Percentiles rank a stretch among this genome's conserved stretches.
Evolutionary conservation across 35 echinoderm and acorn worm species (phyloP).

Genomic region (Lytechinus pictus): DNA sequence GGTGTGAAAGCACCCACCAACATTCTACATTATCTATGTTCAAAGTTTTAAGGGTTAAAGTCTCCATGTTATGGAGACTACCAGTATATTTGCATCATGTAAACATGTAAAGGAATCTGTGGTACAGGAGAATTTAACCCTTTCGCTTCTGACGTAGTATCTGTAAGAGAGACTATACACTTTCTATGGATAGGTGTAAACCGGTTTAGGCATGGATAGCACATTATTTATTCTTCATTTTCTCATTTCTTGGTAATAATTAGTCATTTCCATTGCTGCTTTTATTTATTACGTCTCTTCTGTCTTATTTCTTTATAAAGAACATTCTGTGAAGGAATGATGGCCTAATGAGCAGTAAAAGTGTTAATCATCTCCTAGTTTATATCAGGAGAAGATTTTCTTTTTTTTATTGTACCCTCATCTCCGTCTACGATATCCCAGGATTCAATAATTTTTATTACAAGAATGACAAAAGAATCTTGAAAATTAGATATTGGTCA

Average conservation of each 20-base stretch:
- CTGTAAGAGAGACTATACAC: not conserved
- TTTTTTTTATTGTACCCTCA: not conserved
- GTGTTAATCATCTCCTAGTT: not conserved
- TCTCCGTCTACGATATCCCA: not conserved
- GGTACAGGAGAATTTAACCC: not conserved
- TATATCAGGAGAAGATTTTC: not conserved
- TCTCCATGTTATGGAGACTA: not conserved
- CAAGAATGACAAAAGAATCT: not conserved
- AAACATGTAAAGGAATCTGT: slow-evolving; percentile 3
- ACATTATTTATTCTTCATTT: no score
- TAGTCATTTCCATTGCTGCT: not conserved
- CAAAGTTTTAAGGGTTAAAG: not conserved
- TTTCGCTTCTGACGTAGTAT: not conserved
- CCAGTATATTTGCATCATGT: not conserved
- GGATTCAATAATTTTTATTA: not conserved
- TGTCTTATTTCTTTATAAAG: not conserved
- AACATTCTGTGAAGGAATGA: not conserved
- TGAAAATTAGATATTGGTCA: not conserved
- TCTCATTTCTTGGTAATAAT: no score
- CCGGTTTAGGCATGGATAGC: no score
- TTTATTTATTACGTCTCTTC: not conserved
- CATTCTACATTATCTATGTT: not conserved
- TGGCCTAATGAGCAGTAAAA: not conserved
- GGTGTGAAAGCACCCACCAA: not conserved
- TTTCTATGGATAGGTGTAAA: not conserved